phyloP scores from a whole-genome alignment of 2,113 vertebrate species.

The Blennius ocellaris region DNA sequence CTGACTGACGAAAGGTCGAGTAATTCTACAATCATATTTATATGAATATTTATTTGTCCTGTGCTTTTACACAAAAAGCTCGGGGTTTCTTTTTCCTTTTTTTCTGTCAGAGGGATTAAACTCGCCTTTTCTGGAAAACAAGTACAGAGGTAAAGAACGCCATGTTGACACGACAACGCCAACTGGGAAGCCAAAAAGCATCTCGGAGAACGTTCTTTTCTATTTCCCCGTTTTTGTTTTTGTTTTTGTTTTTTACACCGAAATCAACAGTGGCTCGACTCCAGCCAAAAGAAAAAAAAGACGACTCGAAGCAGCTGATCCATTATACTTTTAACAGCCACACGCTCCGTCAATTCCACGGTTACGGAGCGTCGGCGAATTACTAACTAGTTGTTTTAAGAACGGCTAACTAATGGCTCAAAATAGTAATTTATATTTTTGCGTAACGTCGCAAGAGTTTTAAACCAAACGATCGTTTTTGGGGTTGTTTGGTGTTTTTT shows the following conservation, averaged over 20 bases:
- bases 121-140: constrained; percentile 86
- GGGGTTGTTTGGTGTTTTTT: neutral
- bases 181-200: constrained; percentile 81
- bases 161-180: constrained; percentile 85
- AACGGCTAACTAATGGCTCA: constrained; percentile 9
- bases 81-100: constrained; percentile 75
- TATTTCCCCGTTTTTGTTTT: constrained; percentile 62
- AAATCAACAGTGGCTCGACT: constrained; percentile 44
- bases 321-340: constrained; percentile 41
- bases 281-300: constrained; percentile 18
- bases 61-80: constrained; percentile 87
- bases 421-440: constrained; percentile 2
- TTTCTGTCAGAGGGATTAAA: constrained; percentile 85
- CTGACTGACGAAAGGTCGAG: constrained; percentile 94
- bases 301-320: constrained; percentile 49
- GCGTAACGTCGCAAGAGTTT: neutral
- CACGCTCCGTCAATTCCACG: constrained; percentile 18
- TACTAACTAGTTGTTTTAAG: neutral
- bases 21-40: constrained; percentile 90
- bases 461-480: neutral
- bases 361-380: constrained; percentile 26
- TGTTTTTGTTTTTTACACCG: constrained; percentile 58
- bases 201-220: constrained; percentile 70
- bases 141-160: constrained; percentile 87
- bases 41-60: constrained; percentile 88